A percentile compares a stretch with the other conserved stretches of the same genome.
Evolutionary conservation across 1,140 invertebrate genomes (phyloP).

Genomic region (Apis mellifera): Amel_HAv3.1 CM009936.2:12104501-12105000

Average conservation of each 20-base stretch:
- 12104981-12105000: constrained; percentile 39
- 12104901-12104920: constrained; percentile 17
- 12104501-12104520: neutral
- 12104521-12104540: neutral
- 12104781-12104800: neutral
- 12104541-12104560: neutral
- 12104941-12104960: constrained; percentile 38
- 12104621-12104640: neutral
- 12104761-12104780: constrained; percentile 39
- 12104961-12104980: constrained; percentile 45
- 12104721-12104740: constrained; percentile 65
- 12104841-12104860: constrained; percentile 58
- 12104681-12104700: neutral
- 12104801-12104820: neutral
- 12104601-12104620: neutral
- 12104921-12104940: constrained; percentile 58
- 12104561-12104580: neutral
- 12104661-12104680: neutral
- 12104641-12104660: neutral
- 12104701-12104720: neutral
- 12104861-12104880: constrained; percentile 70
- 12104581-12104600: neutral
- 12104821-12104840: constrained; percentile 42
- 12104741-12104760: constrained; percentile 54
- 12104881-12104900: constrained; percentile 54